Percentiles rank a stretch among this genome's conserved stretches.
These are phyloP conservation scores for Pteropus rufus DNA, from an alignment of 2,797 vertebrate species.

Conservation along the genomic window DNA sequence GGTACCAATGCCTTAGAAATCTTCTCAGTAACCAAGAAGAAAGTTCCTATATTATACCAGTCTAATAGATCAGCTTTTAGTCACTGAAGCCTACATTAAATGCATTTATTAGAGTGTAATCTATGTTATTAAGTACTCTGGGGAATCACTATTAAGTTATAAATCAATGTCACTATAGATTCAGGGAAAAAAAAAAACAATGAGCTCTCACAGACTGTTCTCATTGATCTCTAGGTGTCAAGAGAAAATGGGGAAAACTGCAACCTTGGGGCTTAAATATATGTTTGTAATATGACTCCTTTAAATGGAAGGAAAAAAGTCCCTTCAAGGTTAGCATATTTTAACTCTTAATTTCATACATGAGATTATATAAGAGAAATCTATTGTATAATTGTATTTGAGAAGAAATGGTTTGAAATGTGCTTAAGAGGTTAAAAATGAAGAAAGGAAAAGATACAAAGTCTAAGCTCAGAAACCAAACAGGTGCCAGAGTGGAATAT, in stretches of 20 bases:
- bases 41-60: conserved; percentile 66
- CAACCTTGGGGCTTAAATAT: background rate
- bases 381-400: conserved; percentile 19
- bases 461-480: conserved; percentile 16
- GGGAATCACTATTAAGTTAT: conserved; percentile 74
- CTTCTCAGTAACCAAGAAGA: conserved; percentile 62
- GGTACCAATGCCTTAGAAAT: conserved; percentile 73
- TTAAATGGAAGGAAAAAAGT: conserved; percentile 32
- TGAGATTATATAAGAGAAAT: background rate
- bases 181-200: background rate
- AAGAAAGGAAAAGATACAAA: conserved; percentile 24
- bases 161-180: conserved; percentile 73
- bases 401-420: background rate
- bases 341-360: conserved; percentile 8
- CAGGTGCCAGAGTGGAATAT: background rate
- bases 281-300: background rate
- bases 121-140: conserved; percentile 72
- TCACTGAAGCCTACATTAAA: conserved; percentile 76
- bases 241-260: conserved; percentile 30
- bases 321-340: background rate
- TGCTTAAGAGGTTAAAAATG: conserved; percentile 24
- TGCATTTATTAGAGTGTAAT: conserved; percentile 76
- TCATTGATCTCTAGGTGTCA: conserved; percentile 15
- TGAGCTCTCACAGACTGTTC: conserved; percentile 32
- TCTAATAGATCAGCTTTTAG: conserved; percentile 71